Conservation (phyloP, 2,113 vertebrate genomes). For the Rhinolophus ferrumequinum region DNA sequence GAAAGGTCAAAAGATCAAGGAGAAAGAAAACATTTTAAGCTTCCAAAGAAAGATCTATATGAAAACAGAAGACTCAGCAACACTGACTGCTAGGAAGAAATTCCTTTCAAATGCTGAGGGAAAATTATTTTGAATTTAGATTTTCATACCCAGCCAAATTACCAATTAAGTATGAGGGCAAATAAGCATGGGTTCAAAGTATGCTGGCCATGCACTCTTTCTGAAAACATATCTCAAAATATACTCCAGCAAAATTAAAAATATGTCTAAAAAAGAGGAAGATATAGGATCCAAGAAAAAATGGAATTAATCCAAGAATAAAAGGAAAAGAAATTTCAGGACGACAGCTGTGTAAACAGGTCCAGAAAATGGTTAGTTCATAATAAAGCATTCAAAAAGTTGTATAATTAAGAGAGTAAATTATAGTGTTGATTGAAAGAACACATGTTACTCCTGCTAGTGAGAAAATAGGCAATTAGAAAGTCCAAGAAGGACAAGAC, state of each 20-base stretch:
- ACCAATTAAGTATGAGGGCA: neutral
- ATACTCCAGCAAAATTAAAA: constrained; percentile 33
- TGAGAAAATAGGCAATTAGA: neutral
- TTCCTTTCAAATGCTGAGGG: neutral
- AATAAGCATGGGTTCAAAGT: neutral
- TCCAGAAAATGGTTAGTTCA: neutral
- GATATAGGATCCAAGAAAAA: neutral
- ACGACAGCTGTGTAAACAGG: neutral
- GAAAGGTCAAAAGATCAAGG: neutral
- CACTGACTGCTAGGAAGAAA: neutral
- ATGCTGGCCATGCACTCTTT: neutral
- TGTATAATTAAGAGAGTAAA: neutral
- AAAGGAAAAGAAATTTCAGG: constrained; percentile 26
- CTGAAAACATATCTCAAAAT: constrained; percentile 26
- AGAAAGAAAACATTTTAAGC: neutral
- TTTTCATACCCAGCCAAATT: constrained; percentile 8
- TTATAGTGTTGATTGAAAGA: neutral
- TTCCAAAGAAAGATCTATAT: neutral
- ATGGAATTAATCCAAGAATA: neutral
- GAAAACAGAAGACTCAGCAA: neutral
- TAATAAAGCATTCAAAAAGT: neutral
- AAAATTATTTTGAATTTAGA: constrained; percentile 20
- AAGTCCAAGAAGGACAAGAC: neutral
- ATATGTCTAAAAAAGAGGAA: neutral
- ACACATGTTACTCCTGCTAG: neutral